Conservation (phyloP, 2,113 vertebrate genomes). For the Triplophysa tibetana region DNA sequence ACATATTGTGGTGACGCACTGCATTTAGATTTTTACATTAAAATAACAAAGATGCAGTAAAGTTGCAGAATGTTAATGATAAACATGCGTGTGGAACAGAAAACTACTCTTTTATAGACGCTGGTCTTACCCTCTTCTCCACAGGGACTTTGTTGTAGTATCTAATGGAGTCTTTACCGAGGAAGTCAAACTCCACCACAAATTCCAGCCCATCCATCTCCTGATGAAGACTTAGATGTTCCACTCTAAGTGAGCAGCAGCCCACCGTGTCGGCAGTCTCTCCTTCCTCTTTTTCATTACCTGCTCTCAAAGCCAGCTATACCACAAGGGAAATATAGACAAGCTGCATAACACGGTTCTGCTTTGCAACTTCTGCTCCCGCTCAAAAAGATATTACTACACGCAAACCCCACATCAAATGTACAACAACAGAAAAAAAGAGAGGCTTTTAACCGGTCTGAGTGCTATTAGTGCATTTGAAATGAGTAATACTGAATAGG, state of each 20-base stretch:
- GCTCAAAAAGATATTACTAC: neutral
- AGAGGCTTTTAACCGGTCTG: neutral
- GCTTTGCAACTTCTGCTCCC: constrained; percentile 25
- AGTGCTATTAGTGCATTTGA: constrained; percentile 5
- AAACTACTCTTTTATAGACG: neutral
- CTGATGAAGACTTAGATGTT: constrained; percentile 90
- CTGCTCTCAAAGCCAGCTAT: constrained; percentile 95
- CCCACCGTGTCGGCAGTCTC: constrained; percentile 97
- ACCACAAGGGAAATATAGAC: constrained; percentile 15
- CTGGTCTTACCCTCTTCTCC: constrained; percentile 88
- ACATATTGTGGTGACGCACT: no score
- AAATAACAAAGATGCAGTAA: neutral
- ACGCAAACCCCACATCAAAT: neutral
- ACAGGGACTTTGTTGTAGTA: constrained; percentile 99
- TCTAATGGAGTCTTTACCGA: constrained; percentile 97
- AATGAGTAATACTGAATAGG: neutral
- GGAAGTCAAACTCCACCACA: constrained; percentile 97
- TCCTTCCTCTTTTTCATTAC: constrained; percentile 98
- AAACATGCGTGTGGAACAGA: neutral
- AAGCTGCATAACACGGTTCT: constrained; percentile 20
- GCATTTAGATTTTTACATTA: no score
- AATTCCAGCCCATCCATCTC: constrained; percentile 92
- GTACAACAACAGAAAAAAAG: neutral
- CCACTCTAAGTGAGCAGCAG: constrained; percentile 94
- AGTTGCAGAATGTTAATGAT: neutral